These are phyloP conservation scores for Seira sanloemensis DNA, from an alignment of 2,888 invertebrate genomes.

Conservation along the genomic window DNA sequence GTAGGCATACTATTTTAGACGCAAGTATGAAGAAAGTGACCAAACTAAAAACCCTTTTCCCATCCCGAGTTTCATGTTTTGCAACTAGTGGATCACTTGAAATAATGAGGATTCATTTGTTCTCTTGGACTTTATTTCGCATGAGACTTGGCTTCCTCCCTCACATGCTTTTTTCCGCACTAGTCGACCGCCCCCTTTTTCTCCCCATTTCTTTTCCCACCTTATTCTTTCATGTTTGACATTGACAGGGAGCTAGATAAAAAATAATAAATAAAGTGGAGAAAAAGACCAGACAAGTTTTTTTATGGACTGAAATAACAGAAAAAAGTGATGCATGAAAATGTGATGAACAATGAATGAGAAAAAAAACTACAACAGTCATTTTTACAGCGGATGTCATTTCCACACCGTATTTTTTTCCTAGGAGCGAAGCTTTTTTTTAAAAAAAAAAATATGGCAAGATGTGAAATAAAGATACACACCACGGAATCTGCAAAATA, in stretches of 20 bases:
- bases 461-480: too few species aligned
- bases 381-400: not conserved
- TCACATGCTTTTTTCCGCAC: not conserved
- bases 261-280: too few species aligned
- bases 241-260: too few species aligned
- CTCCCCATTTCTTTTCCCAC: not conserved
- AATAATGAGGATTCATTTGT: conserved; percentile 31
- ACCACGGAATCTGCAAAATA: too few species aligned
- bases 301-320: too few species aligned
- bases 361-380: too few species aligned
- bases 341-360: too few species aligned
- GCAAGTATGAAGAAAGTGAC: not conserved
- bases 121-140: not conserved
- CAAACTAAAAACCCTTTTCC: not conserved
- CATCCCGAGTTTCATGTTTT: not conserved
- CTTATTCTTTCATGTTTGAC: not conserved
- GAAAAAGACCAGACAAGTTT: too few species aligned
- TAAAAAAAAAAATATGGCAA: too few species aligned
- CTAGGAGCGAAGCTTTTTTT: too few species aligned
- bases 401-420: not conserved
- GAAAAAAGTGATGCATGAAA: not conserved
- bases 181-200: not conserved
- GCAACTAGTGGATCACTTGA: conserved; percentile 18
- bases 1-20: too few species aligned
- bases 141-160: not conserved